A percentile compares a stretch with the other conserved stretches of the same genome.
phyloP scores from a whole-genome alignment of 2,888 invertebrate species.

The Zhengitettix transpicula region DNA sequence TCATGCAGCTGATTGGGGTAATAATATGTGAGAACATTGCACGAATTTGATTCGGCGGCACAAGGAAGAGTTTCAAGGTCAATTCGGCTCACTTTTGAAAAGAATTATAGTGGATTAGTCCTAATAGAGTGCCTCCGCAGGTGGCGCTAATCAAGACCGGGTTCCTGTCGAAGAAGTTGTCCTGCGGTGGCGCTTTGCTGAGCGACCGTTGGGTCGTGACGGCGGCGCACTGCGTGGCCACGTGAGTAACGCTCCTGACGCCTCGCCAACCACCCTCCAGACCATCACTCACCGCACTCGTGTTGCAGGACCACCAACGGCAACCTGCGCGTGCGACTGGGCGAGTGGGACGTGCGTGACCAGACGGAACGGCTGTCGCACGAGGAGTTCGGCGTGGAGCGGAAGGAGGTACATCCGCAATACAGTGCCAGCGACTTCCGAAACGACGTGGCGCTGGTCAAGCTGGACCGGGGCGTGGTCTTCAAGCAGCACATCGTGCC shows the following conservation, averaged over 20 bases:
- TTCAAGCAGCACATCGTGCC: conserved; percentile 88
- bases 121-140: conserved; percentile 17
- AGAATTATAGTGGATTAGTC: no score
- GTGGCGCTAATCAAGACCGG: conserved; percentile 84
- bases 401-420: conserved; percentile 76
- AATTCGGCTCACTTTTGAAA: no score
- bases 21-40: no score
- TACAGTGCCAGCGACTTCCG: conserved; percentile 84
- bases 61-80: no score
- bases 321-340: conserved; percentile 73
- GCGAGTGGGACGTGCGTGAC: conserved; percentile 84
- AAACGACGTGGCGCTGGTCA: conserved; percentile 74
- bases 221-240: conserved; percentile 82
- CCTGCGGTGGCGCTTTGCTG: conserved; percentile 79
- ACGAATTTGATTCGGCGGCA: no score
- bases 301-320: conserved; percentile 63
- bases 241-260: conserved; percentile 37
- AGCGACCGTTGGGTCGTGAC: conserved; percentile 86
- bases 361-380: conserved; percentile 66
- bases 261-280: background rate
- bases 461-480: conserved; percentile 61
- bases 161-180: conserved; percentile 74
- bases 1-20: no score
- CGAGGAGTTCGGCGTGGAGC: conserved; percentile 75
- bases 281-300: no score